Base-by-base conservation (phyloP, 2,888 invertebrate genomes). In the Pocota personata region DNA sequence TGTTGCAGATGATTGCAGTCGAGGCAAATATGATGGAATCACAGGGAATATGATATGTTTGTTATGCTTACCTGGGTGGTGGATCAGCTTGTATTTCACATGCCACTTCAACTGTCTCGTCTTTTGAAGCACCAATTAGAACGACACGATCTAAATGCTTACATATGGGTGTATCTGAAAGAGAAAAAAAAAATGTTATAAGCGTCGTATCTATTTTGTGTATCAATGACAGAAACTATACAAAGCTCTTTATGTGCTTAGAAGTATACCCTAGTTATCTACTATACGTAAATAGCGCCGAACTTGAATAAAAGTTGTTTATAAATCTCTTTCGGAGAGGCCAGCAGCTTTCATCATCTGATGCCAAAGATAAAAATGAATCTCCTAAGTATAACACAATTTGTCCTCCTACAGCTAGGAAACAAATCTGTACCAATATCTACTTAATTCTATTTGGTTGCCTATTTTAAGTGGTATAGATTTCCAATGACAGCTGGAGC, bases 11-110 rank as follows among this genome's bases (percentile, higher is more conserved):
- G 62, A 57, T 71, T 64, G 43, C n/a, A 72, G 16, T 27, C 35
- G 40, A 57, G 10, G 10, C n/a, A 40, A 30, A 71, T 71, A 10
- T 32, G 46, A 0, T 10, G 14, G 16, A 43, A 72, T 16, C 8
- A 12, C 19, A 66, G 14, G 12, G 35, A 24, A 64, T 66, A 27
- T 3, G 32, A 43, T 43, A 8, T 16, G 12, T 66, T 2, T 64
- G 12, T 60, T 58, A 8, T 21, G 21, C 89, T 89, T 89, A 92
- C 92, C 92, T 91, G 73, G 97, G 97, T 64, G 97, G 97, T 27
- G 98, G 98, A 94, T 98, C 97, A 10, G 98, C 97, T 92, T 98
- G 97, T 90, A 98, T 96, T 93, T 96, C 97, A 93, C 98, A 98
- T 82, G 95, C 94, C 89, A 98, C 96, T 92, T 97, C 96, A 88